Evolutionary conservation across 2,888 invertebrate genomes (phyloP), one percentile per base, ranked within the genome.

Genomic region (Drosophila recens): DNA sequence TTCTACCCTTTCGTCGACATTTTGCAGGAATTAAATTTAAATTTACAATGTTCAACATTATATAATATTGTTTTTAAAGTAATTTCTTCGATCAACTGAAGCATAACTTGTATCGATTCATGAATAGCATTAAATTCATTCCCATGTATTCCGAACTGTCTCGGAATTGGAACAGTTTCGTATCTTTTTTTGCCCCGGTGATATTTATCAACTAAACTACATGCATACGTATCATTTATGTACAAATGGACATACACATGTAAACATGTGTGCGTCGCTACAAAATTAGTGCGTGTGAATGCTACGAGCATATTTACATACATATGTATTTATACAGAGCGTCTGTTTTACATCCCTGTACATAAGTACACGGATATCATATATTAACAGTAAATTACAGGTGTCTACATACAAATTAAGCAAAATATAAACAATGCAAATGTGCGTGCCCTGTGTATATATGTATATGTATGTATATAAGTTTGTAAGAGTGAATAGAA

Each of bases 131-230:
- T 5, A 20, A 34, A 20, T 51, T 51, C 51, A 51, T 4, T 51
- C n/a, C 34, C 36, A 36, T n/a, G 9, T 51, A 51, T 51, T 20
- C n/a, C 8, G n/a, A 51, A 34, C 51, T 51, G 36, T 36, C n/a
- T 51, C 51, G 51, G 51, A 51, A 51, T 51, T 51, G 51, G 6
- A 51, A 51, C 51, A 36, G 20, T 51, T 51, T 20, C 36, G 51
- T 20, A 51, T 36, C 17, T 5, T 20, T 20, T 49, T 49, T 49
- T 34, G 34, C 33, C 20, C 13, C 8, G 3, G 11, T 52, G 38
- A 38, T 23, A 23, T 15, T 45, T 46, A 13, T 36, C 23, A 27
- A 27, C n/a, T 27, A 23, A 46, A 20, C 34, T 34, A 20, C 13
- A 13, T 34, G 34, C 9, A 8, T 20, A 33, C 2, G 15, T 33